Percentiles rank a stretch among this genome's conserved stretches.
phyloP scores from a whole-genome alignment of 2,797 vertebrate genomes.

The Lycodopsis pacificus region DNA sequence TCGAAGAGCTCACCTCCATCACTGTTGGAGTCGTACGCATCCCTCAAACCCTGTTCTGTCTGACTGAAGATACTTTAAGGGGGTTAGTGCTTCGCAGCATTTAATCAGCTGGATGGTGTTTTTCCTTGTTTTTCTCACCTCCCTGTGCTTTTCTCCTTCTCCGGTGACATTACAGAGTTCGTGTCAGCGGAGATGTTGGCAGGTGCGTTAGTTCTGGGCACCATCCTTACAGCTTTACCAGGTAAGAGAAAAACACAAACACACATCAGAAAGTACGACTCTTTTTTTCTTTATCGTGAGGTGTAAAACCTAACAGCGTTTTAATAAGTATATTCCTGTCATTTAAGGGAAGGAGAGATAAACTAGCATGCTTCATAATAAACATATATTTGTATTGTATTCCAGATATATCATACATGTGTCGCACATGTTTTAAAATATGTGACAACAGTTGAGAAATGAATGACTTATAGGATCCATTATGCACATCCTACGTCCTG shows the following conservation, averaged over 20 bases:
- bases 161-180: constrained; percentile 60
- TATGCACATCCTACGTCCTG: constrained; percentile 45
- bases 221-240: constrained; percentile 78
- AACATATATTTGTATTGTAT: background rate
- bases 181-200: constrained; percentile 83
- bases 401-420: constrained; percentile 15
- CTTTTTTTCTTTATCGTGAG: background rate
- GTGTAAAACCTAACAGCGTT: background rate
- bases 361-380: background rate
- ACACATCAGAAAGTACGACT: background rate
- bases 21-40: constrained; percentile 8
- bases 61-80: constrained; percentile 43
- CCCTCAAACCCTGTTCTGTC: constrained; percentile 26
- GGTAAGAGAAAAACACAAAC: constrained; percentile 66
- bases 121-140: constrained; percentile 26
- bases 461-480: constrained; percentile 20
- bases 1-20: constrained; percentile 56
- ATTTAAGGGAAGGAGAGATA: background rate
- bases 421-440: background rate
- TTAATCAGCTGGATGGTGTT: background rate
- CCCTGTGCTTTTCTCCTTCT: constrained; percentile 34
- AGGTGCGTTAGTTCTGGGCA: constrained; percentile 74
- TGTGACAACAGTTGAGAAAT: constrained; percentile 8
- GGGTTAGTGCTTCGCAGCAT: constrained; percentile 56
- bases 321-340: background rate